A percentile compares a stretch with the other conserved stretches of the same genome.
phyloP scores from a whole-genome alignment of 1,140 invertebrate species.

The Leptestheria dahalacensis region DNA sequence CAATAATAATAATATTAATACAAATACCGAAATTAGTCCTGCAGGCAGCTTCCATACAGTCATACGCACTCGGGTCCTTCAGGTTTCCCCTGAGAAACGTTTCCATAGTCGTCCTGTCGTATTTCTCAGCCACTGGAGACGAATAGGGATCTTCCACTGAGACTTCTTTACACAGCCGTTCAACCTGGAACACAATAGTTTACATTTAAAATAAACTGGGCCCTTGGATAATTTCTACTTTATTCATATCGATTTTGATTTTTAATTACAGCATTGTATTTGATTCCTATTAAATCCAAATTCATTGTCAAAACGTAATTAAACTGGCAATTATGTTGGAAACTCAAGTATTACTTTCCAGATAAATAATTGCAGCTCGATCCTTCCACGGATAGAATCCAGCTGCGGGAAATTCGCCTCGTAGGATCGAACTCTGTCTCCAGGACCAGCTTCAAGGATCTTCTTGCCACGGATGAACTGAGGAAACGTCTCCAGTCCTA shows the following conservation, averaged over 20 bases:
- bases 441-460: constrained; percentile 27
- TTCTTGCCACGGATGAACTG: constrained; percentile 29
- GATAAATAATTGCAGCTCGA: constrained; percentile 27
- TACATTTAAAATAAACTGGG: not conserved
- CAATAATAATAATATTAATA: constrained; percentile 1
- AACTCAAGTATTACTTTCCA: constrained; percentile 22
- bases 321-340: not conserved
- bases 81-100: constrained; percentile 22
- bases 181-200: constrained; percentile 24
- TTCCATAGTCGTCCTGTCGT: constrained; percentile 27
- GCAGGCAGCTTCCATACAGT: constrained; percentile 18
- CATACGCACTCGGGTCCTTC: constrained; percentile 18
- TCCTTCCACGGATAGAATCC: constrained; percentile 23
- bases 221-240: no score
- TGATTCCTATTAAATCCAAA: no score
- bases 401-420: constrained; percentile 28
- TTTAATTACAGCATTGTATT: no score
- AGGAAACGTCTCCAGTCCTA: constrained; percentile 20
- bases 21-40: constrained; percentile 16
- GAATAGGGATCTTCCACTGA: constrained; percentile 26
- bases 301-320: no score
- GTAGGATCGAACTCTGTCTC: constrained; percentile 24
- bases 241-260: no score
- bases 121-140: constrained; percentile 24
- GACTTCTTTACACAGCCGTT: constrained; percentile 23